These are phyloP conservation scores for Drosophila tristis DNA, from an alignment of 1,140 invertebrate genomes.

Conservation along the genomic window DNA sequence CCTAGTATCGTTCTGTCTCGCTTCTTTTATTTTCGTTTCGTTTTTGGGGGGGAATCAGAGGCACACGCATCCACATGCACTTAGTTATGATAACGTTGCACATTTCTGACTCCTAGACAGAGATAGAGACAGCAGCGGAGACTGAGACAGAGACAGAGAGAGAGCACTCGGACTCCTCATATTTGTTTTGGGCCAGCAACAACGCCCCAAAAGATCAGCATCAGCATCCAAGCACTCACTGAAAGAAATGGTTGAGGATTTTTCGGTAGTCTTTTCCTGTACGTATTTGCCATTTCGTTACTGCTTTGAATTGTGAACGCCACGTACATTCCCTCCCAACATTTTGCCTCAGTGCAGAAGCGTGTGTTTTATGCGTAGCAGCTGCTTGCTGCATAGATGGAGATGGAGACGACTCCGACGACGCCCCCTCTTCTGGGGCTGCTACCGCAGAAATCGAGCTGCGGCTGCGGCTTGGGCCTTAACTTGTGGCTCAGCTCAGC, in stretches of 20 bases:
- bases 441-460: slow-evolving; percentile 55
- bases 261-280: not conserved
- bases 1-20: slow-evolving; percentile 25
- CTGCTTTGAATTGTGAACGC: not conserved
- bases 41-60: slow-evolving; percentile 52
- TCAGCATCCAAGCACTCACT: slow-evolving; percentile 51
- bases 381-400: slow-evolving; percentile 60
- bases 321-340: not conserved
- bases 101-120: slow-evolving; percentile 58
- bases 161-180: slow-evolving; percentile 43
- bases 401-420: slow-evolving; percentile 64
- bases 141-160: slow-evolving; percentile 13
- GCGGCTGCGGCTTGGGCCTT: slow-evolving; percentile 9
- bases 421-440: slow-evolving; percentile 75
- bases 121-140: slow-evolving; percentile 22
- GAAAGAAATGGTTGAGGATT: slow-evolving; percentile 12
- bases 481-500: slow-evolving; percentile 1
- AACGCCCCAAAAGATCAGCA: slow-evolving; percentile 57
- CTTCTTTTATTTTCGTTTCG: slow-evolving; percentile 51
- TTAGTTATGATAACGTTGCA: slow-evolving; percentile 83
- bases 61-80: slow-evolving; percentile 78
- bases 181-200: slow-evolving; percentile 73
- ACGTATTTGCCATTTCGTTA: not conserved
- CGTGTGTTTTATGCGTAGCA: slow-evolving; percentile 78
- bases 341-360: slow-evolving; percentile 27